These are phyloP conservation scores for Rhyacophila evoluta DNA, from an alignment of 2,888 invertebrate species.

Conservation along the genomic window DNA sequence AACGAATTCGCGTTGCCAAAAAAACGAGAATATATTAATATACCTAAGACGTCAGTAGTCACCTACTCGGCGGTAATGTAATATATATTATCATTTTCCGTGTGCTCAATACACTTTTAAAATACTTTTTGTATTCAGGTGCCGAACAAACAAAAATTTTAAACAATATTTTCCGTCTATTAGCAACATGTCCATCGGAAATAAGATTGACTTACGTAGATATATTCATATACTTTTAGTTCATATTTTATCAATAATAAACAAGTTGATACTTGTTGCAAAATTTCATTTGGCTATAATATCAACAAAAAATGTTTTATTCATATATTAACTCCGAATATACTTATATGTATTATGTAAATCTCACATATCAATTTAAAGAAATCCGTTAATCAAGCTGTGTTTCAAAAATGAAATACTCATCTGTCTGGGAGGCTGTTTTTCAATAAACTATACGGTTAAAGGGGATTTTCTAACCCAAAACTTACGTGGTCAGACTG, in stretches of 20 bases:
- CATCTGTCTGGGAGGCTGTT: too few relatives aligned
- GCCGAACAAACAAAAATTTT: background rate
- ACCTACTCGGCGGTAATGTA: background rate
- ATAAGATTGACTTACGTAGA: slow-evolving; percentile 1
- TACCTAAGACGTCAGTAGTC: background rate
- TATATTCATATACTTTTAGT: too few relatives aligned
- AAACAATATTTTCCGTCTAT: background rate
- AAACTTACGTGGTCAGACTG: too few relatives aligned
- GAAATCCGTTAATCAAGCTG: too few relatives aligned
- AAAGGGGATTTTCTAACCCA: too few relatives aligned
- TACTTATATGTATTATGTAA: too few relatives aligned
- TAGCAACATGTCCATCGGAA: background rate
- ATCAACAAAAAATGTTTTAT: too few relatives aligned
- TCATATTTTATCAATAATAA: background rate
- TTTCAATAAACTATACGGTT: too few relatives aligned
- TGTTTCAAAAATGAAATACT: too few relatives aligned
- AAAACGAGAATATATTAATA: background rate
- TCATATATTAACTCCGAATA: too few relatives aligned
- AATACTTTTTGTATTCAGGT: background rate
- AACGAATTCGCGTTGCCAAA: background rate
- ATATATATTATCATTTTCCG: background rate
- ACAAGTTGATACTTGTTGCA: background rate
- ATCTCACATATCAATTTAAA: too few relatives aligned
- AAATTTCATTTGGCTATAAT: too few relatives aligned
- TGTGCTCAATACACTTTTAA: background rate